Percentiles rank a stretch among this genome's conserved stretches.
phyloP scores from a whole-genome alignment of 2,888 invertebrate genomes.

The Helobdella robusta region DNA sequence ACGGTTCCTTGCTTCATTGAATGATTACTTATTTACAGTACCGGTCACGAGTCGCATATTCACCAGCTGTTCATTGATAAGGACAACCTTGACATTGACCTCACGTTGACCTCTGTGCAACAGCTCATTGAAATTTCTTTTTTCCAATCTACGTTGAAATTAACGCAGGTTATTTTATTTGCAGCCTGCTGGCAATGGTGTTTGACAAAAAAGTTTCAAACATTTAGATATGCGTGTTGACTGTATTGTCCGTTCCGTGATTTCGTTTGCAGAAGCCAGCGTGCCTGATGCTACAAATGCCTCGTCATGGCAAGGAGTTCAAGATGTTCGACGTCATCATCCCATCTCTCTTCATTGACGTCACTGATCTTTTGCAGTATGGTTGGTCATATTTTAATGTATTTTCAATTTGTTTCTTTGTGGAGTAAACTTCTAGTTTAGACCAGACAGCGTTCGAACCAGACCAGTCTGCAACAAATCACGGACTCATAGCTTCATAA shows the following conservation, averaged over 20 bases:
- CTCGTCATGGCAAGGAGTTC: constrained; percentile 94
- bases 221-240: not conserved
- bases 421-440: too few relatives aligned
- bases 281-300: constrained; percentile 84
- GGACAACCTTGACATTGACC: constrained; percentile 66
- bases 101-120: constrained; percentile 69
- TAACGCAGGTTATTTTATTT: constrained; percentile 61
- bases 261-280: constrained; percentile 64
- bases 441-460: too few relatives aligned
- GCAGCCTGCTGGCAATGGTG: not conserved
- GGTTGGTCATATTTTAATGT: constrained; percentile 18
- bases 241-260: not conserved
- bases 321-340: constrained; percentile 88
- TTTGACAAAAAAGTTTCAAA: not conserved
- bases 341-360: constrained; percentile 82
- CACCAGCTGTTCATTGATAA: constrained; percentile 63
- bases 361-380: constrained; percentile 68
- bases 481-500: too few relatives aligned
- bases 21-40: constrained; percentile 18
- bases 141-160: constrained; percentile 78
- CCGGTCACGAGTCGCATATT: constrained; percentile 25
- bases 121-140: constrained; percentile 90
- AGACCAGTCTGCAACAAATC: too few relatives aligned
- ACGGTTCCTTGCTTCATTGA: not conserved
- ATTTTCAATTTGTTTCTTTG: too few relatives aligned